Base-by-base conservation (phyloP, 1,140 invertebrate species). In the Hermetia illucens region DNA sequence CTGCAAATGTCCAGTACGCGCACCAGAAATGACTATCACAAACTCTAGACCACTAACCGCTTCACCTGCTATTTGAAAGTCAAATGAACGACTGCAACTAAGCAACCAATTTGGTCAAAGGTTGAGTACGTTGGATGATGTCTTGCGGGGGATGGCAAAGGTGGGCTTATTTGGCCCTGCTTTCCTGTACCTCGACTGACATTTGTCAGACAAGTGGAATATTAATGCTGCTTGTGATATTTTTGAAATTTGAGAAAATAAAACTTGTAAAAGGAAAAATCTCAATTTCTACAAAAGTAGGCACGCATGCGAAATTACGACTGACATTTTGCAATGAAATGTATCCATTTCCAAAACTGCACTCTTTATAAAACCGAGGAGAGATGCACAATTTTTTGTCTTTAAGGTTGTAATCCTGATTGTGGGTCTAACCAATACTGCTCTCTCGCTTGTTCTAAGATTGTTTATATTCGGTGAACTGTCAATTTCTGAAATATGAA, bases 1-100 rank as follows among this genome's bases (percentile, higher is more conserved):
- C 55, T 55, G 15, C 37, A 35, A 13, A 13, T 27, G 24, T 27
- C 24, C 24, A 27, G 24, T 8, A 9, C 24, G 13, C 8, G 8
- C 8, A n/a, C n/a, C 24, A 27, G 13, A 27, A 27, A 13, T 27
- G 24, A 27, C 8, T 9, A 8, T 13, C 8, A 27, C 24, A 8
- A 13, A 27, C 24, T 27, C 24, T 27, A 9, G 24, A 27, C 24
- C 24, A 27, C 8, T 27, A 8, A 27, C 24, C 24, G 13, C 13
- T 27, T 13, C 8, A 9, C 24, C 24, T 27, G 8, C 13, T 8
- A 8, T 27, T 27, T 9, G 8, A 9, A 9, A 9, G 13, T 27
- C 8, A 27, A 27, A 27, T 9, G 8, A 9, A 27, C 24, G 24
- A 27, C 24, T 27, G 8, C 13, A 27, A 27, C 8, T 27, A 8